Evolutionary conservation across 2,113 vertebrate species (phyloP).

Genomic region (Caranx melampygus): DNA sequence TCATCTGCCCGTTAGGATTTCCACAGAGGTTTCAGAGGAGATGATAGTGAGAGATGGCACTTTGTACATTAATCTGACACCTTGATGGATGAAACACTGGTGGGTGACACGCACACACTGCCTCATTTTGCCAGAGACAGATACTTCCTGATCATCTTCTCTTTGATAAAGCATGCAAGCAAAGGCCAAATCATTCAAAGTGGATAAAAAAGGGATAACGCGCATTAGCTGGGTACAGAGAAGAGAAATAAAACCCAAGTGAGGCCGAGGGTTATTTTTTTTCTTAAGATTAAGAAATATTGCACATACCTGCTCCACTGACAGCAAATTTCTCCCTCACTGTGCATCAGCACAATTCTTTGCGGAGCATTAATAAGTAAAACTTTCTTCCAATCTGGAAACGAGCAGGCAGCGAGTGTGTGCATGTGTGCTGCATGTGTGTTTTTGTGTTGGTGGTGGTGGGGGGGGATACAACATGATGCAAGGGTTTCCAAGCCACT

Average conservation of each 20-base stretch:
- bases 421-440: background rate
- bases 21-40: conserved; percentile 40
- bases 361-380: conserved; percentile 56
- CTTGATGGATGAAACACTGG: conserved; percentile 70
- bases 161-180: conserved; percentile 59
- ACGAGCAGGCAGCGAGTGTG: background rate
- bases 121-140: conserved; percentile 50
- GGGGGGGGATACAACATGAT: conserved; percentile 37
- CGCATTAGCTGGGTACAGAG: conserved; percentile 26
- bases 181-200: conserved; percentile 63
- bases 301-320: conserved; percentile 51
- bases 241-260: conserved; percentile 41
- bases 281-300: conserved; percentile 58
- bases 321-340: conserved; percentile 51
- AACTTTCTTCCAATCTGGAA: conserved; percentile 39
- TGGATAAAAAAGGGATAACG: conserved; percentile 23
- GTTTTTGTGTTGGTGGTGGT: conserved; percentile 9
- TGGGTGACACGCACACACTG: conserved; percentile 51
- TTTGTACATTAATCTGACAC: conserved; percentile 71
- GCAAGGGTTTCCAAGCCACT: conserved; percentile 65
- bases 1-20: conserved; percentile 60
- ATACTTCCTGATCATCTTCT: conserved; percentile 56
- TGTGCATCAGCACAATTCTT: conserved; percentile 62
- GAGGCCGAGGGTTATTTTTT: conserved; percentile 43
- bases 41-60: conserved; percentile 58